Base-by-base conservation (phyloP, 2,888 invertebrate species). In the Archaeoteleia sp. region DNA sequence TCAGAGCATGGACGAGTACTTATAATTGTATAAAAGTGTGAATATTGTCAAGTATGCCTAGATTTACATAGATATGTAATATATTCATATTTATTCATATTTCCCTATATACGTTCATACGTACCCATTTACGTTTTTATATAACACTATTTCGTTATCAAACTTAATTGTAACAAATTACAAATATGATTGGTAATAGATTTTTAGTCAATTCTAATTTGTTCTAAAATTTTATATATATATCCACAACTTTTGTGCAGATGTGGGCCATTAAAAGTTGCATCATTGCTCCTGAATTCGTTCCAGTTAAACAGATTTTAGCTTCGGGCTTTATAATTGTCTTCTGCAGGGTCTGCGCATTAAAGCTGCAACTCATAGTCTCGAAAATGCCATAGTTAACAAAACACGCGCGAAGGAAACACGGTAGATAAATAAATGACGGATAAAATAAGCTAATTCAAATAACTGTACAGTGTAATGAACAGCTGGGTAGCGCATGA, bases 391-490 rank as follows among this genome's bases (percentile, higher is more conserved):
- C 45, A 55, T 42, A 55, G 49, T 14, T 42, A 34, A 39, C 60
- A 12, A 29, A 29, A 29, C n/a, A 29, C 54, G 35, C 32, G 40
- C 53, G 43, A 58, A 14, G 48, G n/a, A 43, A 55, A 14, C 45
- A n/a, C n/a, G n/a, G 48, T 67, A 67, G 53, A 53, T 53, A 61
- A 49, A 54, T 46, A 45, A 61, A 32, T 32, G n/a, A 25, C n/a
- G 12, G 8, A 29, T 7, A 12, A 43, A 23, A 25, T 25, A 23
- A 43, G n/a, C n/a, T n/a, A 25, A 45, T 6, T n/a, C 6, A 62
- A 58, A 40, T 46, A 62, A 53, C 53, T 68, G 67, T 68, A 68
- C 62, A 63, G 62, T 63, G 58, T 63, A 68, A 67, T 58, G 58
- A 43, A 48, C 42, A 58, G 46, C 58, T 60, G 54, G 39, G 43